phyloP scores from a whole-genome alignment of 2,888 invertebrate genomes.

The Tuta absoluta region DNA sequence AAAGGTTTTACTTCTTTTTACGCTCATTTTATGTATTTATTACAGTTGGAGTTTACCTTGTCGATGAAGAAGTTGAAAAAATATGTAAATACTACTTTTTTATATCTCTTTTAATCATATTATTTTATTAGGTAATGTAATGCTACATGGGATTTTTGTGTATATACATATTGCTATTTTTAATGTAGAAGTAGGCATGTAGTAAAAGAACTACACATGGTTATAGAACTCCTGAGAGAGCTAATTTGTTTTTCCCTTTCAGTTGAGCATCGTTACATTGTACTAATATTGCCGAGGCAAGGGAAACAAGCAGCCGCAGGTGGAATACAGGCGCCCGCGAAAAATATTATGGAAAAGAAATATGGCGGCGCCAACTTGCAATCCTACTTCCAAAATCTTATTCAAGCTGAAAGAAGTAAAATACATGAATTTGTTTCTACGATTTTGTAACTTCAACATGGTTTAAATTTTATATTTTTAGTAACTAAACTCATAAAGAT shows the following conservation, averaged over 20 bases:
- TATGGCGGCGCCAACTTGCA: conserved; percentile 7
- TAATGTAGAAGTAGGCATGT: neutral
- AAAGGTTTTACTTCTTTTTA: too few species aligned
- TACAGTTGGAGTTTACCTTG: conserved; percentile 28
- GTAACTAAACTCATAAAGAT: neutral
- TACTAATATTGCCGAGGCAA: neutral
- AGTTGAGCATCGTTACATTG: neutral
- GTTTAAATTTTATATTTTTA: neutral
- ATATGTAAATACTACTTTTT: conserved; percentile 35
- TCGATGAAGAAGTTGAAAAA: conserved; percentile 34
- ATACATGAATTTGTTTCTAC: neutral
- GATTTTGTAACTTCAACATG: neutral
- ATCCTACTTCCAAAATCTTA: conserved; percentile 1
- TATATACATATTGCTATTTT: neutral
- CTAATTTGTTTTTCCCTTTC: neutral
- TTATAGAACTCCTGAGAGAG: neutral
- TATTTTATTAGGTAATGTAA: too few species aligned
- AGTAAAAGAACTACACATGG: too few species aligned
- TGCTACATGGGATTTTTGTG: neutral
- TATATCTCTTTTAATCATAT: neutral
- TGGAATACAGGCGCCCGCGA: neutral
- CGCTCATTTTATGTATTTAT: neutral
- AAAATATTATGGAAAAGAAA: neutral
- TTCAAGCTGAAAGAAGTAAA: neutral
- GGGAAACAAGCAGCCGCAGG: neutral